phyloP scores from a whole-genome alignment of 1,140 invertebrate species.

The Bombyx mori region DNA sequence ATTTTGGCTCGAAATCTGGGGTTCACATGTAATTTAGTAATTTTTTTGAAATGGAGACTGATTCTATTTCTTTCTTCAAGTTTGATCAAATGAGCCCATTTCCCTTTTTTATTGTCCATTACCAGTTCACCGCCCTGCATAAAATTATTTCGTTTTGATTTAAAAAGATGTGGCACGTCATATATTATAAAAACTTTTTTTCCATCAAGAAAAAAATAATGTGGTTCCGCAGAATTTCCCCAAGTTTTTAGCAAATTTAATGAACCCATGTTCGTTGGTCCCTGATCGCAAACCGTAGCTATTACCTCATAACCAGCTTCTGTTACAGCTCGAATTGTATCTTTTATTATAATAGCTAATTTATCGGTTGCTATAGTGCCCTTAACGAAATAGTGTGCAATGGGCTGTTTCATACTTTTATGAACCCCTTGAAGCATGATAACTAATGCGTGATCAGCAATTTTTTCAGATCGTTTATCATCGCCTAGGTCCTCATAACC shows the following conservation, averaged over 20 bases:
- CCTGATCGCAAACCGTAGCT: slow-evolving; percentile 20
- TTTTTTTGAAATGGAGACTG: slow-evolving; percentile 14
- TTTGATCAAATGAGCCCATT: slow-evolving; percentile 12
- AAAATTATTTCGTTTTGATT: slow-evolving; percentile 14
- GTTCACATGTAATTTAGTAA: slow-evolving; percentile 11
- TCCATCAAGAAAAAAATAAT: slow-evolving; percentile 7
- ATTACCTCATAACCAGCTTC: slow-evolving; percentile 8
- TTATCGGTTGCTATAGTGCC: slow-evolving; percentile 8
- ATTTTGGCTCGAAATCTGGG: slow-evolving; percentile 17
- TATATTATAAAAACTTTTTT: slow-evolving; percentile 11
- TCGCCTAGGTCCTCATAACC: slow-evolving; percentile 8
- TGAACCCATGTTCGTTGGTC: slow-evolving; percentile 18
- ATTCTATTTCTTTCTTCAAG: slow-evolving; percentile 16
- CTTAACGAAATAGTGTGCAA: slow-evolving; percentile 15
- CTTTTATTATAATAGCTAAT: slow-evolving; percentile 13
- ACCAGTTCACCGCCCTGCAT: slow-evolving; percentile 5
- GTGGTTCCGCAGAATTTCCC: neutral
- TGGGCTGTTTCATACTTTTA: slow-evolving; percentile 10
- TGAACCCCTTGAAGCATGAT: slow-evolving; percentile 11
- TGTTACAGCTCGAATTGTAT: slow-evolving; percentile 7
- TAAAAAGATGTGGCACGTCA: slow-evolving; percentile 13
- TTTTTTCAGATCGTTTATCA: slow-evolving; percentile 2
- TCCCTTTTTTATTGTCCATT: slow-evolving; percentile 11
- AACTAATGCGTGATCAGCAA: slow-evolving; percentile 11
- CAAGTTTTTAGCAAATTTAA: slow-evolving; percentile 6